phyloP scores from a whole-genome alignment of 2,113 vertebrate genomes.

The Ptyas mucosa region DNA sequence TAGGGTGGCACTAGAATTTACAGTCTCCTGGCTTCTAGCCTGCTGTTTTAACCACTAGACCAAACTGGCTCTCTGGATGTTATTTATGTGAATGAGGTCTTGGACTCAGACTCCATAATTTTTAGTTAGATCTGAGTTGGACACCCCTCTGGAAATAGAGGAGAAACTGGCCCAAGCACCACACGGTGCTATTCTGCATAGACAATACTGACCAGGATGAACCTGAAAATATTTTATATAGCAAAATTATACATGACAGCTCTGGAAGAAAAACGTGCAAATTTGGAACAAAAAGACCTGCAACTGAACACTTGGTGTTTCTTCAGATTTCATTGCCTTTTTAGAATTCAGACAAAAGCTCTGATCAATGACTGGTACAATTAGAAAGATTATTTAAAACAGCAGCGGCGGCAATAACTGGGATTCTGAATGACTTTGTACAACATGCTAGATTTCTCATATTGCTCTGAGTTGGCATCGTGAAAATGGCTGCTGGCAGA shows the following conservation, averaged over 20 bases:
- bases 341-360: background rate
- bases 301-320: background rate
- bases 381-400: background rate
- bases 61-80: background rate
- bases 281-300: background rate
- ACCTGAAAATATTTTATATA: background rate
- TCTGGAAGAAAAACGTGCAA: background rate
- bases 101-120: background rate
- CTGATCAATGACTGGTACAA: background rate
- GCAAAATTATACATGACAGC: background rate
- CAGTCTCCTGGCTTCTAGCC: background rate
- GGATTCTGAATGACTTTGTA: background rate
- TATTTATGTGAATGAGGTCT: background rate
- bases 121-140: background rate
- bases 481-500: background rate
- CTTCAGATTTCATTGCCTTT: background rate
- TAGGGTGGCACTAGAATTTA: background rate
- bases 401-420: background rate
- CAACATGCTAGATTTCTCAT: background rate
- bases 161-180: background rate
- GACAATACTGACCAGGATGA: background rate
- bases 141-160: too few relatives aligned
- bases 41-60: background rate
- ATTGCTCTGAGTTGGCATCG: background rate
- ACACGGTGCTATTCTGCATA: background rate